Evolutionary conservation across 2,797 vertebrate genomes (phyloP), one percentile per base, ranked within the genome.

Genomic region (Molossus alvarezi): DNA sequence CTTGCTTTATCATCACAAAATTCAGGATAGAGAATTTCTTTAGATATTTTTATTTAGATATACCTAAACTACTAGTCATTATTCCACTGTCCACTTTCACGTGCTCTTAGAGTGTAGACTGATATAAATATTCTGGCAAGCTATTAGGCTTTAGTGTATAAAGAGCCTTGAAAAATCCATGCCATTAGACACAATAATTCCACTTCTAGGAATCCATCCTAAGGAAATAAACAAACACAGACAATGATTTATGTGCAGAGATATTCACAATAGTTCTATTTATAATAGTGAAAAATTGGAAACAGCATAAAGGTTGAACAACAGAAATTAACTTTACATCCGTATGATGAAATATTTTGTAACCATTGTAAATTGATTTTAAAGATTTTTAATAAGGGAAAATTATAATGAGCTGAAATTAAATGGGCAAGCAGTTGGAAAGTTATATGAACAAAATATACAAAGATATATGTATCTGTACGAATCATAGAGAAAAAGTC

Each of bases 181-280:
- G 73, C 86, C 95, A 95, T 97, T 97, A 95, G 71, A 95, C 62
- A 91, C 37, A 92, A 73, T 95, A 94, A 92, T 95, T 97, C 82
- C 55, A 95, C 83, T 97, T 96, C 91, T 97, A 97, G 91, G 91
- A 97, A 97, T 87, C 71, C 64, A 92, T 80, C 83, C 86, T 91
- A 94, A 93, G 71, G 88, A 95, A 97, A 97, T 88, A 97, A 97
- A 97, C 82, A 97, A 95, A 83, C 69, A 45, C 41, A 94, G 95
- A 95, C 85, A 89, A 89, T 96, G 88, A 97, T 95, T 92, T 96
- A 95, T 96, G 89, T 84, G 51, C 57, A 88, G 27, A 53, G 41
- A 72, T 95, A 91, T 69, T 93, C 71, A 81, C 51, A 88, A 95
- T 89, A 95, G 79, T 67, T 91, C 83, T 96, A 92, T 94, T 95